phyloP scores from a whole-genome alignment of 2,888 invertebrate genomes.

The Hesperia comma region DNA sequence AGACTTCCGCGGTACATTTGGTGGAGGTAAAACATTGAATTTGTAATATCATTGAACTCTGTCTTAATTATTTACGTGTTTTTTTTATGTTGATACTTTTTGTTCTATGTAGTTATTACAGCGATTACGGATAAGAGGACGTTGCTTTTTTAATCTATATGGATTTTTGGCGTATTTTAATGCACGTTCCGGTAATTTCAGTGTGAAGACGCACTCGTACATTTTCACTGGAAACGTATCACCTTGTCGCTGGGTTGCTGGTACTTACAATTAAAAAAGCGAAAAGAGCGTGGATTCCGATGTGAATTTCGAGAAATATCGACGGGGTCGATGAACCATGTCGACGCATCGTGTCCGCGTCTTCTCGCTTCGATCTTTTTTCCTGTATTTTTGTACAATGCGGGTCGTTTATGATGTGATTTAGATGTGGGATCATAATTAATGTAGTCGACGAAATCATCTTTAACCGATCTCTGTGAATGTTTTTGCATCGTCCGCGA shows the following conservation, averaged over 20 bases:
- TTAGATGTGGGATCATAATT: conserved; percentile 31
- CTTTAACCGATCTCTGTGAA: conserved; percentile 11
- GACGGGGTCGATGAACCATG: conserved; percentile 78
- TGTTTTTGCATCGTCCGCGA: background rate
- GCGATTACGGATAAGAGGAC: conserved; percentile 8
- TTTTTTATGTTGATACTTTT: background rate
- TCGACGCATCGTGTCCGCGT: conserved; percentile 79
- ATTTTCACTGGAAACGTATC: conserved; percentile 77
- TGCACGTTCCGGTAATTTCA: conserved; percentile 73
- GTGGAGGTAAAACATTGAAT: background rate
- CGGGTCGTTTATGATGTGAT: conserved; percentile 57
- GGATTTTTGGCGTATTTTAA: conserved; percentile 72
- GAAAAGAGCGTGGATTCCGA: conserved; percentile 80
- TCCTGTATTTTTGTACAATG: conserved; percentile 62
- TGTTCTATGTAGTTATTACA: background rate
- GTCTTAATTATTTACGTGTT: background rate
- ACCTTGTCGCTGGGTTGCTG: conserved; percentile 75
- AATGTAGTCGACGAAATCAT: conserved; percentile 26
- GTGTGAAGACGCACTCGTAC: conserved; percentile 63
- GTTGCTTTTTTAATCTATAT: conserved; percentile 44
- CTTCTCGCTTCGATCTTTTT: conserved; percentile 69
- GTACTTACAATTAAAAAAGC: conserved; percentile 81
- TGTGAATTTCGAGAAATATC: conserved; percentile 82
- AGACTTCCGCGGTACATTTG: conserved; percentile 56
- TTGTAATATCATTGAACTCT: background rate